phyloP scores from a whole-genome alignment of 1,140 invertebrate species.

The Drosophila eugracilis region DNA sequence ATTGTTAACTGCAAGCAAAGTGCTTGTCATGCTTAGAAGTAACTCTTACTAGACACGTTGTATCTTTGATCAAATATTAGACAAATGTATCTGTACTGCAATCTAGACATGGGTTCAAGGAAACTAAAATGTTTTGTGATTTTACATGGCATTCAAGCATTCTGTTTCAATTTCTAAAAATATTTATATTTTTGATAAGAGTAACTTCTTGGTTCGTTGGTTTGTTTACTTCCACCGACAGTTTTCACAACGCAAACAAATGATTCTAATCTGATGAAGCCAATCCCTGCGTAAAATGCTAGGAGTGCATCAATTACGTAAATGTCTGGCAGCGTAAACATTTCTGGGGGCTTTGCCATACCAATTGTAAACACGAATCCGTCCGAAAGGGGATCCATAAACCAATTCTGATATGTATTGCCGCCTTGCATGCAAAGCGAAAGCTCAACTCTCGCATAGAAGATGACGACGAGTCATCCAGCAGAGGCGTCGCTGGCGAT shows the following conservation, averaged over 20 bases:
- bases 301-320: conserved; percentile 29
- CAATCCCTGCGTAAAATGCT: not conserved
- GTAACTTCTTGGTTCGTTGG: not conserved
- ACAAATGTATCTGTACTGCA: conserved; percentile 1
- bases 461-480: conserved; percentile 29
- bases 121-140: not conserved
- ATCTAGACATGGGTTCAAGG: not conserved
- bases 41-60: not conserved
- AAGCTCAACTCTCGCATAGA: conserved; percentile 7
- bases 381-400: conserved; percentile 2
- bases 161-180: not conserved
- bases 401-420: conserved; percentile 20
- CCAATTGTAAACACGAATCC: conserved; percentile 16
- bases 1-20: not conserved
- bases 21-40: not conserved
- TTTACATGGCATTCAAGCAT: not conserved
- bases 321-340: conserved; percentile 21
- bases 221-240: conserved; percentile 7
- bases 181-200: not conserved
- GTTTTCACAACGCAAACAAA: conserved; percentile 12
- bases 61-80: not conserved
- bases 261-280: not conserved
- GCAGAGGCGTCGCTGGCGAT: conserved; percentile 63
- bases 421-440: conserved; percentile 23
- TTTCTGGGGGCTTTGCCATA: conserved; percentile 13